Conservation (phyloP, 1,140 invertebrate genomes). For the Macrotrachela quadricornifera region DNA sequence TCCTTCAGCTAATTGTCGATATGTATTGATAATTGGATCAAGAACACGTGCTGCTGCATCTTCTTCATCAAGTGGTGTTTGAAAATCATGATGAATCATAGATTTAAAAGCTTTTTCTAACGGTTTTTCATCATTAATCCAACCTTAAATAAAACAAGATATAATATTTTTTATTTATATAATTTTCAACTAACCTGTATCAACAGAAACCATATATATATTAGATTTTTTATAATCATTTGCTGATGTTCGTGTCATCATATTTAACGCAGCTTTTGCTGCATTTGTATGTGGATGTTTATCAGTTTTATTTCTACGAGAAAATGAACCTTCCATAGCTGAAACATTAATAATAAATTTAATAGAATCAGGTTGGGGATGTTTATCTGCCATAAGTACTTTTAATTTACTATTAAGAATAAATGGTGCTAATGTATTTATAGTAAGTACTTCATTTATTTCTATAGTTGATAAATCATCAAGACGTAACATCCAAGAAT, state of each 20-base stretch:
- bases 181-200: conserved; percentile 10
- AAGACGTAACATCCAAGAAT: conserved; percentile 10
- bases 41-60: conserved; percentile 5
- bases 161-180: not conserved
- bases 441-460: conserved; percentile 10
- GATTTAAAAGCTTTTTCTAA: no score
- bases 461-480: conserved; percentile 10
- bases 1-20: no score
- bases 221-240: conserved; percentile 4
- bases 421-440: conserved; percentile 12
- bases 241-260: conserved; percentile 12
- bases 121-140: no score
- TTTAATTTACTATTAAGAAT: conserved; percentile 10
- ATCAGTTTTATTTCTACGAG: conserved; percentile 4
- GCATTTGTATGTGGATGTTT: conserved; percentile 13
- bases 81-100: not conserved
- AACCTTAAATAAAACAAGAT: no score
- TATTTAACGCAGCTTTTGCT: conserved; percentile 13
- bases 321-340: conserved; percentile 12
- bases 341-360: conserved; percentile 11
- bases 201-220: conserved; percentile 11
- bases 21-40: not conserved
- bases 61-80: not conserved
- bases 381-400: conserved; percentile 2
- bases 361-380: no score